Percentiles rank a stretch among this genome's conserved stretches.
These are phyloP conservation scores for Alfaro cultratus DNA, from an alignment of 2,797 vertebrate genomes.

Conservation along the genomic window DNA sequence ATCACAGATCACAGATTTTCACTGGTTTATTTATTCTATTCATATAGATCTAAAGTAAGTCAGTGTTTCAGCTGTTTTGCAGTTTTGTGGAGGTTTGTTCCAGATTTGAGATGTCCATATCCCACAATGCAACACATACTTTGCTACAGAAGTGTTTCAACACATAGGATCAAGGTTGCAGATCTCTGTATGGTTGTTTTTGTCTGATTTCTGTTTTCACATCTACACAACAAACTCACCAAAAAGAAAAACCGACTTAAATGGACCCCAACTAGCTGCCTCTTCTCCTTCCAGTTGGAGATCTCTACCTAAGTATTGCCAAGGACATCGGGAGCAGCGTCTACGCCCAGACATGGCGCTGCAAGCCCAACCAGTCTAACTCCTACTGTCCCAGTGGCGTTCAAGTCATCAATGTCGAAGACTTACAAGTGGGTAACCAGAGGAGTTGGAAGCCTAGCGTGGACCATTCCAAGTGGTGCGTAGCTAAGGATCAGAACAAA, in stretches of 20 bases:
- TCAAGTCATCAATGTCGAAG: background rate
- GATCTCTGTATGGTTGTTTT: background rate
- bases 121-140: background rate
- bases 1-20: background rate
- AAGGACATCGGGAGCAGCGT: background rate
- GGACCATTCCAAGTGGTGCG: constrained; percentile 1
- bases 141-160: background rate
- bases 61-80: too few species aligned
- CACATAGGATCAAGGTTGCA: background rate
- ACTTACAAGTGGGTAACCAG: background rate
- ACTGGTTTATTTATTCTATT: background rate
- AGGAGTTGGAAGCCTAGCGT: background rate
- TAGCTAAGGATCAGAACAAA: background rate
- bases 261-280: background rate
- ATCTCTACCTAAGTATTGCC: background rate
- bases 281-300: background rate
- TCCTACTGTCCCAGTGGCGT: background rate
- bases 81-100: too few species aligned
- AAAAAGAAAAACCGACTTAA: background rate
- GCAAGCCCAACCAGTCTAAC: background rate
- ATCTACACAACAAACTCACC: background rate
- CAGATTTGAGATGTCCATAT: background rate
- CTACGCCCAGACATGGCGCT: background rate
- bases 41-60: too few species aligned
- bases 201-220: background rate